Evolutionary conservation across 1,140 invertebrate genomes (phyloP), one percentile per base, ranked within the genome.

Genomic region (Kradibia gibbosae): DNA sequence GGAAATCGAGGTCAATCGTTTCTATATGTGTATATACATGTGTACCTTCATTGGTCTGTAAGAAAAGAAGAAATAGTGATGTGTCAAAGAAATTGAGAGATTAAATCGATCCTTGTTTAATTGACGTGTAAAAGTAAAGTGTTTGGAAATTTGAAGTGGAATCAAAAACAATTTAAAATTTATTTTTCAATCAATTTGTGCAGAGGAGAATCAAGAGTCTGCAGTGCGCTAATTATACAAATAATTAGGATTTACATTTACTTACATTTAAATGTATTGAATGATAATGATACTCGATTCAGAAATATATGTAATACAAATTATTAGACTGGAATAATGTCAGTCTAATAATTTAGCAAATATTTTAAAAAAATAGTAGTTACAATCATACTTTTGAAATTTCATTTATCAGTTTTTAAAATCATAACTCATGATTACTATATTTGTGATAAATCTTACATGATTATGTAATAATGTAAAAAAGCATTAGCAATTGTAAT

Each of bases 1-100:
- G 74, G 78, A 71, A 78, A 82, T 79, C n/a, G 75, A 82, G 76
- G 76, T 82, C 76, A 82, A 57, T 82, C 39, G 55, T 78, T 78
- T 82, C 53, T 73, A 20, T 77, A 48, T 55, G 72, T 67, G 45
- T 72, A 31, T 53, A 60, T 65, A 22, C 76, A 71, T n/a, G n/a
- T n/a, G n/a, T n/a, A 74, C 1, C n/a, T 22, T 81, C 15, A 1
- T 48, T 50, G 25, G n/a, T 31, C 10, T 60, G 20, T 25, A 39
- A 57, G 45, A 45, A 28, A 78, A 78, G 48, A 36, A 53, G 42
- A 77, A 28, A 81, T 34, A 75, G 20, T 73, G 25, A 42, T 70
- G 11, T 50, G 25, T 55, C 70, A 39, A 73, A 62, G 28, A 50
- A 62, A 53, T 48, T 50, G 28, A 60, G 28, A 77, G 65, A 60